Evolutionary conservation across 2,797 vertebrate genomes (phyloP).

Genomic region (Eleutherodactylus coqui): DNA sequence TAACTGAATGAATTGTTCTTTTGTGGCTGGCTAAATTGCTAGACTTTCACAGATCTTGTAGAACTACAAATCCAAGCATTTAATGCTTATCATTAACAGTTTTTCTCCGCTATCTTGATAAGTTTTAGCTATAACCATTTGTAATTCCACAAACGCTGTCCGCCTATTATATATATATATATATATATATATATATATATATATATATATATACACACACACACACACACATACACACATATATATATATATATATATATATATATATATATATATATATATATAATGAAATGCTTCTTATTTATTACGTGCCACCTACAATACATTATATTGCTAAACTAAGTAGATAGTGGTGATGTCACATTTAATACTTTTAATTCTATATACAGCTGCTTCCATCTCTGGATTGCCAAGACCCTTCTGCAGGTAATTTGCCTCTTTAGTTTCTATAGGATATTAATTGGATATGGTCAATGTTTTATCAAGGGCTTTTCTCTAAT

Average conservation of each 20-base stretch:
- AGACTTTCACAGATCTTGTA: background rate
- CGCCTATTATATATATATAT: too few species aligned
- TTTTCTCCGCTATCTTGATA: background rate
- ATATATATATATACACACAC: too few species aligned
- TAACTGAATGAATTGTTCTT: background rate
- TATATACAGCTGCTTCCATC: background rate
- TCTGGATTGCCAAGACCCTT: background rate
- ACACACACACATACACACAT: too few species aligned
- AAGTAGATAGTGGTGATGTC: background rate
- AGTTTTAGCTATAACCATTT: background rate
- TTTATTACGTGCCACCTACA: background rate
- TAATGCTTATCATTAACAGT: background rate
- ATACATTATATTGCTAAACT: background rate
- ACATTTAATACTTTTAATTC: conserved; percentile 17
- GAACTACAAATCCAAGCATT: background rate
- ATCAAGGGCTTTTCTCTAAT: conserved; percentile 34
- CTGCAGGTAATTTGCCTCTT: conserved; percentile 5
- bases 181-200: too few species aligned
- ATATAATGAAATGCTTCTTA: background rate
- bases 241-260: too few species aligned
- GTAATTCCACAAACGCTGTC: background rate
- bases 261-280: too few species aligned
- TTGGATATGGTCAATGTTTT: conserved; percentile 18
- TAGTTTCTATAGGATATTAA: conserved; percentile 11
- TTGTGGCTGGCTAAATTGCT: background rate